A percentile compares a stretch with the other conserved stretches of the same genome.
These are phyloP conservation scores for Sycophila texana DNA, from an alignment of 2,888 invertebrate genomes.

Conservation along the genomic window DNA sequence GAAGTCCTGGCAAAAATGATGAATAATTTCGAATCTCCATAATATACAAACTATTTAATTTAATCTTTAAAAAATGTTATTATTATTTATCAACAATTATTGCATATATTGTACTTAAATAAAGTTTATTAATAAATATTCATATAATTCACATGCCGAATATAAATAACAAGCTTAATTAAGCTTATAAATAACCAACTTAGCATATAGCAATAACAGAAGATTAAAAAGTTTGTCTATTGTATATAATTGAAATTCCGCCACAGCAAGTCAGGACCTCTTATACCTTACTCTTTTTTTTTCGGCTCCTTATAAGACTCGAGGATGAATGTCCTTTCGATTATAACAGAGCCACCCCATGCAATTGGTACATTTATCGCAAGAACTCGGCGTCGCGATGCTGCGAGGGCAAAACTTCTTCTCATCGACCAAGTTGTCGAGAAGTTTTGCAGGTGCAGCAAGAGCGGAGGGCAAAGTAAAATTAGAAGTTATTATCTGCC, in stretches of 20 bases:
- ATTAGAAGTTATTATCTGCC: conserved; percentile 60
- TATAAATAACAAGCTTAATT: too few species aligned
- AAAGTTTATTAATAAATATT: too few species aligned
- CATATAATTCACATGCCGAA: too few species aligned
- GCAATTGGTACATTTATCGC: conserved; percentile 45
- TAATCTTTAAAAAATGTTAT: too few species aligned
- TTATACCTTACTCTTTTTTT: not conserved
- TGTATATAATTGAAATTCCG: conserved; percentile 8
- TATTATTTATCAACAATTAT: too few species aligned
- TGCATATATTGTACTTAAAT: too few species aligned
- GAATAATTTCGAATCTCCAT: too few species aligned
- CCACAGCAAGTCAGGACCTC: not conserved
- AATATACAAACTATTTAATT: too few species aligned
- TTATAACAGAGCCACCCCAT: conserved; percentile 13
- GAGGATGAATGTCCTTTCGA: conserved; percentile 39
- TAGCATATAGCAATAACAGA: too few species aligned
- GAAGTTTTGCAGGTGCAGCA: conserved; percentile 42
- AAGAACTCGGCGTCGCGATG: not conserved
- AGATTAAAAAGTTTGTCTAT: too few species aligned
- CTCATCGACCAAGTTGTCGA: conserved; percentile 53
- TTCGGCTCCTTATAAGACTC: conserved; percentile 11
- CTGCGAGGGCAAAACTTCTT: conserved; percentile 35
- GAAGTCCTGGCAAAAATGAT: too few species aligned
- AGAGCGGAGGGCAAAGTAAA: conserved; percentile 41
- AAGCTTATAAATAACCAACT: too few species aligned